Base-by-base conservation (phyloP, 2,888 invertebrate species). In the Caenorhabditis sulstoni region DNA sequence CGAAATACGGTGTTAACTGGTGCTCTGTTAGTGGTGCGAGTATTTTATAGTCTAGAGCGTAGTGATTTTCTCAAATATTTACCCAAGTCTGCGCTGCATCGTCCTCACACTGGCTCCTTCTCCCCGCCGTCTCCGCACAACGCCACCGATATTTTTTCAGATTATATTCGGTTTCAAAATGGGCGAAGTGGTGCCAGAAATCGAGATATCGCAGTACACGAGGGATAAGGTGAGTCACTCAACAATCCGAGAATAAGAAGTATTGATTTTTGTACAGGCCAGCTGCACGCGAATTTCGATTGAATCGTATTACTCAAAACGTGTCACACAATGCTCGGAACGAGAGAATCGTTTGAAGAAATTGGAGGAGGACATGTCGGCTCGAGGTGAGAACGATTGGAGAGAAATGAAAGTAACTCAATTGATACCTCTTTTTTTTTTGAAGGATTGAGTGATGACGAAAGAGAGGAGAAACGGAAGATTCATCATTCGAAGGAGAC, bases 401-500 rank as follows among this genome's bases (percentile, higher is more conserved):
- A n/a, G n/a, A n/a, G n/a, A n/a, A n/a, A n/a, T n/a, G n/a, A n/a
- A n/a, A n/a, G n/a, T n/a, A n/a, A n/a, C n/a, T n/a, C n/a, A n/a
- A n/a, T n/a, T n/a, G n/a, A n/a, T n/a, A n/a, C n/a, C n/a, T n/a
- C n/a, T n/a, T n/a, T n/a, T n/a, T n/a, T n/a, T n/a, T 65, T 79
- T 20, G 7, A 18, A 86, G 82, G 82, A 29, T 52, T 88, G 18
- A 79, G 77, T 18, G 90, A 90, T 20, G 82, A 79, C 22, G 90
- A 93, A 91, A 96, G 96, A 91, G 95, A 95, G 91, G 96, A 96
- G 91, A 95, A 95, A 91, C 93, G 98, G 86, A 93, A 94, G 90
- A 96, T 96, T 90, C 98, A 99, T 93, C 97, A 97, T 77, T 95
- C 96, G 91, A 98, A 98, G 91, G 99, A 99, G 92, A 98, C 98